Base-by-base conservation (phyloP, 2,888 invertebrate genomes). In the Eristalinus sepulchralis region DNA sequence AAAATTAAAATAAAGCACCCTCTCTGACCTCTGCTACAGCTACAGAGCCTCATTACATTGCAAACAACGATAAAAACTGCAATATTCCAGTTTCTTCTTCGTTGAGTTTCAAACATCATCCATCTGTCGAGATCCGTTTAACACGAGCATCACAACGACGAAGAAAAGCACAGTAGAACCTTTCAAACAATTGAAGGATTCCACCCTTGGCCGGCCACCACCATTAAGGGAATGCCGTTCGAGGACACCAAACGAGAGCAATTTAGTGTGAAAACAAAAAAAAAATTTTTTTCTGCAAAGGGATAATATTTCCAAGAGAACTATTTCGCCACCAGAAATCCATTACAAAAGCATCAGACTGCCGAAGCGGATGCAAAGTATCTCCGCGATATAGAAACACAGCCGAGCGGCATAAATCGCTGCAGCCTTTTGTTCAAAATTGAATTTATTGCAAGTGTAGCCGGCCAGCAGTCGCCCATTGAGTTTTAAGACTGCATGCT, bases 351-450 rank as follows among this genome's bases (percentile, higher is more conserved):
- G 66, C 34, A 68, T n/a, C 17, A 68, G 20, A 22, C 57, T 24
- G 34, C 59, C 66, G 66, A 75, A 39, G 66, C 57, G 75, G 59
- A 67, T 31, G 17, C 34, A 20, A 53, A 68, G 67, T 76, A 67
- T 76, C 60, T 60, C 33, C 63, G 31, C 68, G 60, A 62, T 34
- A 47, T 39, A n/a, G 13, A 76, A 76, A 76, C 66, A 22, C 78
- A 62, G 20, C 34, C 31, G 63, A 70, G 62, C 53, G 70, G 53
- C 63, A 39, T 59, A 55, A 63, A 78, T 70, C 63, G 31, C 36
- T 20, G 24, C 57, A 78, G 34, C 64, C 59, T 31, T 70, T 79
- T 79, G 79, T 79, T 64, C 70, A 60, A 79, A 62, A 27, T 66
- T 53, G 22, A 1, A 33, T 33, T 59, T 8, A 24, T 75, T 57